Evolutionary conservation across 1,140 invertebrate genomes (phyloP), one percentile per base, ranked within the genome.

Genomic region (Macrosteles quadrilineatus): DNA sequence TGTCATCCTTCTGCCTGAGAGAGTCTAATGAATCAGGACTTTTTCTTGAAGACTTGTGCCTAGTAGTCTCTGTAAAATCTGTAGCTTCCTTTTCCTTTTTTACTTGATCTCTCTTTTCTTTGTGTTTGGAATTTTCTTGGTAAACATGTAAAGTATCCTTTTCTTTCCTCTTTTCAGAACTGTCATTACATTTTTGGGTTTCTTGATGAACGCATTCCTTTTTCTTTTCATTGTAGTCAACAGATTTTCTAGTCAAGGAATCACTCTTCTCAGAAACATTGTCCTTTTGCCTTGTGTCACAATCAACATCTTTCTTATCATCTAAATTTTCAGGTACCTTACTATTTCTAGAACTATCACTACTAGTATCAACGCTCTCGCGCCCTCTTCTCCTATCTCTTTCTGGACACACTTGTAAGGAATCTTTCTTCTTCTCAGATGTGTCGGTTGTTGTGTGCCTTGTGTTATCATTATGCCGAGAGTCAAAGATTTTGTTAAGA

Each of bases 291-390:
- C 47, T 69, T 11, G 32, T 47, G 50, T 73, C 70, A 70, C 32
- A 23, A 40, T 72, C 68, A 32, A 59, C 6, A 2, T 72, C 74
- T 64, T 68, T 71, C 31, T 72, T 72, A 63, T 25, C 36, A 40
- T 69, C 68, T 69, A 69, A 30, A 45, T 17, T 70, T 21, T 75
- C 74, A 75, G 74, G 74, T 75, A 75, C 74, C 73, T 75, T 75
- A 70, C 65, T 71, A 69, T 67, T 70, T 70, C 72, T 75, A 53
- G 70, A 50, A 73, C 68, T 75, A 70, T 75, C 74, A 59, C 21
- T 70, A 40, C 67, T 57, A 57, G 27, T 69, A 30, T 75, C 74
- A 19, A 62, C 19, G 55, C 69, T 75, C 14, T 75, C 74, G 29
- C 71, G 64, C 25, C 36, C 53, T 75, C 74, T 75, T 70, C 74